Base-by-base conservation (phyloP, 1,140 invertebrate species). In the Venustaconcha ellipsiformis region DNA sequence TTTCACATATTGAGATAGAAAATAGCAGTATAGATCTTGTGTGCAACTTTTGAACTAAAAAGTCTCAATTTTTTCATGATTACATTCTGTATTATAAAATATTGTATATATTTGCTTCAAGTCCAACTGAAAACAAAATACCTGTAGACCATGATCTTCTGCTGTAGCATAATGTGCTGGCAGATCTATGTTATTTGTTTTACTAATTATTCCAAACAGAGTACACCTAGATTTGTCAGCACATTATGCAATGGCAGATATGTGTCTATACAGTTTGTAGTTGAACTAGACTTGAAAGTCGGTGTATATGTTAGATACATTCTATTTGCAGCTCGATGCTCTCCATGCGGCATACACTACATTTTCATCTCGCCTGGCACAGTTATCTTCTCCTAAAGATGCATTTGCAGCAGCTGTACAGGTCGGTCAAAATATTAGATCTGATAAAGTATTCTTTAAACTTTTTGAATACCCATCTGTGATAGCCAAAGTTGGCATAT, bases 301-400 rank as follows among this genome's bases (percentile, higher is more conserved):
- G 23, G 56, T 23, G 18, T 58, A 57, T 60, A 15, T 15, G 23
- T 58, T 72, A n/a, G 58, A 64, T 15, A 72, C 59, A 67, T 72
- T n/a, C n/a, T 62, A 48, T 63, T 78, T 85, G 66, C 75, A 92
- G 92, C 92, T 95, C 81, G 91, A 92, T 85, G 87, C 91, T 69
- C 85, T 93, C 59, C 70, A 85, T 70, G 81, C 89, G 26, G 90
- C 89, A 17, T 67, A 72, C 11, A 75, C 76, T 18, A 70, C 68
- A 17, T 74, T 81, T 14, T 57, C 75, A 37, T 65, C 60, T 57
- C 62, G 72, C 17, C 55, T 81, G 26, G 13, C 57, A 18, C n/a
- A 15, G 56, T 72, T 67, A 1, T 63, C 56, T 11, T 63, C 78
- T 56, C 74, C 81, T 23, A 14, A 82, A 18, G 73, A 83, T 30